Conservation (phyloP, 30 jellyfish, hydroid and myxozoan genomes). For the Morbakka virulenta region DNA sequence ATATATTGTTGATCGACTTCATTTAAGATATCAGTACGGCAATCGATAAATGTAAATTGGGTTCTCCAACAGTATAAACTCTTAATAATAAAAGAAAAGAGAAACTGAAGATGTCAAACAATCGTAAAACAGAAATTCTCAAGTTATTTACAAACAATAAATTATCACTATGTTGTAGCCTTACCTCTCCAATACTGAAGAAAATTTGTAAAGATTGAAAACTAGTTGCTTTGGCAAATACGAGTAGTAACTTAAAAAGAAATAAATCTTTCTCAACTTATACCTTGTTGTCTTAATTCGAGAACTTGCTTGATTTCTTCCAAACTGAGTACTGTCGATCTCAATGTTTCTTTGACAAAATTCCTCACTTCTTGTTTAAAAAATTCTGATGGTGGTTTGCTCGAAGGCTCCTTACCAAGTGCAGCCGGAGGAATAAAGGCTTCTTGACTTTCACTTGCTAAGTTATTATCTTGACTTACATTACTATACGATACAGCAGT, state of each 20-base stretch:
- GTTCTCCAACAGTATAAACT: no score
- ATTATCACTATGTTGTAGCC: no score
- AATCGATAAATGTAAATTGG: no score
- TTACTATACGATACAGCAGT: slow-evolving; percentile 25
- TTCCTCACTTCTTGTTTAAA: slow-evolving; percentile 71
- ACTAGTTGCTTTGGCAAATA: not conserved
- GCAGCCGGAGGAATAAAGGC: slow-evolving; percentile 84
- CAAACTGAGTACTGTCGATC: slow-evolving; percentile 67
- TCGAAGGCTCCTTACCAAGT: slow-evolving; percentile 31
- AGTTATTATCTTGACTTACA: not conserved
- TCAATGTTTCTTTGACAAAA: slow-evolving; percentile 60
- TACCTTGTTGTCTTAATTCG: slow-evolving; percentile 73
- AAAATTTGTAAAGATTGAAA: no score
- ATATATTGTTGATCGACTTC: no score
- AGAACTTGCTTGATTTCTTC: slow-evolving; percentile 74
- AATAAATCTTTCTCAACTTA: not conserved
- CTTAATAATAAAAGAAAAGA: no score
- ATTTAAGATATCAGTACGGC: no score
- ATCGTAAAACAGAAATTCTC: no score
- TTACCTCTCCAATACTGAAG: no score
- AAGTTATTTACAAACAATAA: no score
- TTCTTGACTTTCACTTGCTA: not conserved
- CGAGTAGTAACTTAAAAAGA: not conserved
- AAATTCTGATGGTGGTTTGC: slow-evolving; percentile 81
- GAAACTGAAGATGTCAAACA: no score